These are phyloP conservation scores for Brachionus rotundiformis DNA, from an alignment of 1,140 invertebrate genomes.

Conservation along the genomic window DNA sequence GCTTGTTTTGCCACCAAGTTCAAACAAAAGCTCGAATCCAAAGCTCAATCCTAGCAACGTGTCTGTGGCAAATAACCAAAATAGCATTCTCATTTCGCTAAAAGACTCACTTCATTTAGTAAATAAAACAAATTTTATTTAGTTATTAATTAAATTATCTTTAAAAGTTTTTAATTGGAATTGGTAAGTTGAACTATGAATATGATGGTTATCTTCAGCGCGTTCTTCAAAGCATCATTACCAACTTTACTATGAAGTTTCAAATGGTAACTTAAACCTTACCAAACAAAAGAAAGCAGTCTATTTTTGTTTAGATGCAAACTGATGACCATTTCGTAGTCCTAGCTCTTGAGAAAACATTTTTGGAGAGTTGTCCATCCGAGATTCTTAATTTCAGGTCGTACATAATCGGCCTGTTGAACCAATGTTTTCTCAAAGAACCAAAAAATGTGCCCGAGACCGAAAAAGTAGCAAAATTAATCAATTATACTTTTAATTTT, in stretches of 20 bases:
- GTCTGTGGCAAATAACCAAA: constrained; percentile 24
- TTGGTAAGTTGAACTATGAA: constrained; percentile 46
- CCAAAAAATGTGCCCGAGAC: not conserved
- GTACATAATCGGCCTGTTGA: constrained; percentile 19
- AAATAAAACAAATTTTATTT: not conserved
- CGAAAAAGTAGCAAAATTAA: constrained; percentile 21
- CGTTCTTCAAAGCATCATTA: constrained; percentile 39
- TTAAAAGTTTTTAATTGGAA: constrained; percentile 37
- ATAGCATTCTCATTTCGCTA: constrained; percentile 38
- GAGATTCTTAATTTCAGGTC: constrained; percentile 9
- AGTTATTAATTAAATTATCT: not conserved
- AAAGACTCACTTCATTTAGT: constrained; percentile 46
- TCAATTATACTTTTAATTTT: too few relatives aligned
- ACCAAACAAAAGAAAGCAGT: not conserved
- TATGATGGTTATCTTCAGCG: constrained; percentile 48
- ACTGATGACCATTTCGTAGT: constrained; percentile 41
- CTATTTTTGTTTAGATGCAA: constrained; percentile 28
- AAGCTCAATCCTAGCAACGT: not conserved
- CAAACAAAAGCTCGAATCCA: not conserved
- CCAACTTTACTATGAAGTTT: constrained; percentile 47
- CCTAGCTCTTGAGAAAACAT: constrained; percentile 21
- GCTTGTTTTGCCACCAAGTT: not conserved
- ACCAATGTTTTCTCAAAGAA: constrained; percentile 22
- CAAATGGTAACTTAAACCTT: constrained; percentile 11
- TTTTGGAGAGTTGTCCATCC: not conserved